Base-by-base conservation (phyloP, 2,888 invertebrate genomes). In the Habrosyne pyritoides region DNA sequence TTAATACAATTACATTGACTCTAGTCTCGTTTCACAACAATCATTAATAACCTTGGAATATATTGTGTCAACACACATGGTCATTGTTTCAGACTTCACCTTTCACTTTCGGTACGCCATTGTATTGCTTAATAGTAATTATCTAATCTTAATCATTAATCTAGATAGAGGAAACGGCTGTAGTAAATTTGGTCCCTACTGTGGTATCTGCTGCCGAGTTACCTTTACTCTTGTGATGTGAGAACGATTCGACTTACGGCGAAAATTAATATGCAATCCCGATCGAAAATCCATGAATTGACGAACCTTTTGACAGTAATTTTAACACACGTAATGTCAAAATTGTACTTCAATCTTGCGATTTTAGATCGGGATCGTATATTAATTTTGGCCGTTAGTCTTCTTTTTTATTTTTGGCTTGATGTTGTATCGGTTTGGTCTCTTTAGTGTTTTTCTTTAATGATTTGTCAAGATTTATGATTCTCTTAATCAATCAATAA, bases 121-220 rank as follows among this genome's bases (percentile, higher is more conserved):
- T 73, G 71, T 66, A 64, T 81, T 81, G 74, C 65, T 67, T 73
- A 81, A 82, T 74, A 66, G 63, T 76, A 79, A 83, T 83, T 81
- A 84, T 84, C 85, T 84, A 75, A 84, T 85, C 84, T 81, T 53
- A 67, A 82, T 84, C 72, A 70, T 77, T 78, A 72, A 83, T 84
- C 83, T 82, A 64, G 71, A 81, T 71, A 68, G 67, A 73, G 68
- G 70, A 64, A 69, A 73, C 30, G 18, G 50, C 24, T 50, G 28
- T 28, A 26, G 42, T 30, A 42, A 50, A 52, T 56, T 52, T 46
- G 55, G 46, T 46, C 56, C 64, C 53, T 67, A 74, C 73, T 61
- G 67, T 42, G 14, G 28, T 26, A 14, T 26, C 42, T 42, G 14
- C n/a, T 18, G 10, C 42, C 2, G 18, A 42, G 2, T 14, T 14